Conservation (phyloP, 1,140 invertebrate species). For the Polyergus mexicanus region DNA sequence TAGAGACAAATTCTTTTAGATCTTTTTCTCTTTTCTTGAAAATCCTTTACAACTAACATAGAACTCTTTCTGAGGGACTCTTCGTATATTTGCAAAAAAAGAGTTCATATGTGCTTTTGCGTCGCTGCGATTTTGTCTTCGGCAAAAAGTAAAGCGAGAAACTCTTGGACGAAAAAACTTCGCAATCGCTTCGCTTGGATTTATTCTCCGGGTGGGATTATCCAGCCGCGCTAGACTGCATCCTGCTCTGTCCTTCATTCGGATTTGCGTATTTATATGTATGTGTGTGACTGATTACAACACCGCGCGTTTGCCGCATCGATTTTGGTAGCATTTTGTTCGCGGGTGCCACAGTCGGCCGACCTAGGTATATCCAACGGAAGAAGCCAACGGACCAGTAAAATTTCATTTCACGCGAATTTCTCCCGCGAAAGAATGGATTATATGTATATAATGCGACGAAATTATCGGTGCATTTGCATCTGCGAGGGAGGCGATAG, state of each 20-base stretch:
- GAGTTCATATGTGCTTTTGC: not conserved
- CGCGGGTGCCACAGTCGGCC: not conserved
- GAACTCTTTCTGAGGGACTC: not conserved
- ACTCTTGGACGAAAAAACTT: not conserved
- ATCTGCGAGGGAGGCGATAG: not conserved
- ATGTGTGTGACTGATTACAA: constrained; percentile 39
- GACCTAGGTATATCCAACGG: constrained; percentile 20
- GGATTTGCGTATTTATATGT: not conserved
- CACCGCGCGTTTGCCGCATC: constrained; percentile 4
- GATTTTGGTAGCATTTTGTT: constrained; percentile 24
- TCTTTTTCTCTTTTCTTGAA: not conserved
- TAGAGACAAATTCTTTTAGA: not conserved
- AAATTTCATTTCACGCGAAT: constrained; percentile 38
- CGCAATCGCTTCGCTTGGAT: constrained; percentile 2
- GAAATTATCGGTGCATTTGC: constrained; percentile 43
- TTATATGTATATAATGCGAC: not conserved
- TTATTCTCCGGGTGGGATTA: constrained; percentile 30
- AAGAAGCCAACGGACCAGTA: constrained; percentile 29
- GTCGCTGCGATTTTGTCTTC: not conserved
- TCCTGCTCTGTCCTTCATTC: constrained; percentile 28
- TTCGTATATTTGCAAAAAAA: not conserved
- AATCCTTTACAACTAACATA: not conserved
- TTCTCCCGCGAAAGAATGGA: not conserved
- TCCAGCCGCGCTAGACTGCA: constrained; percentile 1
- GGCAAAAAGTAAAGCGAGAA: not conserved